Percentiles rank a stretch among this genome's conserved stretches.
Conservation (phyloP, 2,888 invertebrate species). For the Ommatoiulus sabulosus region DNA sequence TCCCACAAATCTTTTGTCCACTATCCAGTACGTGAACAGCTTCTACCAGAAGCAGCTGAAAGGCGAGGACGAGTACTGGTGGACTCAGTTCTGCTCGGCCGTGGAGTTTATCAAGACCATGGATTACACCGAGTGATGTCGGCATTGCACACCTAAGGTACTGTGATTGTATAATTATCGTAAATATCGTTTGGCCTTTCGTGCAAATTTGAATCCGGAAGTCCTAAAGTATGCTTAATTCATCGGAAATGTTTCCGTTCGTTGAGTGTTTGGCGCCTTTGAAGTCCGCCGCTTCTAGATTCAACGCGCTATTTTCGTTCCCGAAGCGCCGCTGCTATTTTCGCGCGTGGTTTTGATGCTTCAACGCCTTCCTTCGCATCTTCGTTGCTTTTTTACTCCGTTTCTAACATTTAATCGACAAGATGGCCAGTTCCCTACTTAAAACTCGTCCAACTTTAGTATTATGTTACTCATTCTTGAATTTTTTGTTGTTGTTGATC, state of each 20-base stretch:
- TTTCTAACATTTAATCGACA: not conserved
- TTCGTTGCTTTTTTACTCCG: not conserved
- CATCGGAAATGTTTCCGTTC: not conserved
- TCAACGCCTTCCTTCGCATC: not conserved
- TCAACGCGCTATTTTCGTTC: not conserved
- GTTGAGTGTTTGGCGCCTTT: not conserved
- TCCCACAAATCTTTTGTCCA: slow-evolving; percentile 92
- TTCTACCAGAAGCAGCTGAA: slow-evolving; percentile 85
- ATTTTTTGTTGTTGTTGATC: not conserved
- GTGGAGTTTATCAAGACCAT: slow-evolving; percentile 98
- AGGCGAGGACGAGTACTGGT: slow-evolving; percentile 97
- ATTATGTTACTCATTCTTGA: not conserved
- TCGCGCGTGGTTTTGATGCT: not conserved
- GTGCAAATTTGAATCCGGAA: not conserved
- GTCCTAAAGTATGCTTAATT: not conserved
- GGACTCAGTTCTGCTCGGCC: slow-evolving; percentile 97
- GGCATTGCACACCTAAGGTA: not conserved
- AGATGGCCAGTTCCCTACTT: slow-evolving; percentile 4
- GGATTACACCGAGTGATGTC: slow-evolving; percentile 74
- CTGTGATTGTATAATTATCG: not conserved
- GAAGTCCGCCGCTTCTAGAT: not conserved
- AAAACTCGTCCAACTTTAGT: not conserved
- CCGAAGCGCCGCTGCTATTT: not conserved
- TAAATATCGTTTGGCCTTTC: not conserved
- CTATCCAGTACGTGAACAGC: slow-evolving; percentile 94